Evolutionary conservation across 2,888 invertebrate species (phyloP), one percentile per base, ranked within the genome.

Genomic region (Hedya salicella): DNA sequence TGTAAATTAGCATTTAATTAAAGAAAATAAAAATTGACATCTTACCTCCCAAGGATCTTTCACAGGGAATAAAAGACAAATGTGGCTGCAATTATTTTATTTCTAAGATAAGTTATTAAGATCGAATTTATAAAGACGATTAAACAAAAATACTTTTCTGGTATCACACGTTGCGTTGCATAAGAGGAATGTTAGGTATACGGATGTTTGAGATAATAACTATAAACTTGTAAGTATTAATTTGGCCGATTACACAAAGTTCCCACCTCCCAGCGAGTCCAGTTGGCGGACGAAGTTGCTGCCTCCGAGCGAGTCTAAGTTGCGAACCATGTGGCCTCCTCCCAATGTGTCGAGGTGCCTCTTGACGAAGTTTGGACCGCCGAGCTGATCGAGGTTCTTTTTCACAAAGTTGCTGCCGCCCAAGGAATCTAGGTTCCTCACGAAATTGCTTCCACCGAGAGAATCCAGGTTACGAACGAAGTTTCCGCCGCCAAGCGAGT

Each of bases 221-320:
- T 40, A 19, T 54, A 17, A 53, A 48, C 32, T 42, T 57, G 16
- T 17, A 14, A 17, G 19, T 49, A 57, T 54, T 46, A 46, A 54
- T 54, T 61, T 49, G 61, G 48, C 66, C 48, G 60, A 49, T 83
- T 79, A 87, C 53, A 89, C 82, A 62, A 91, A 78, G 78, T 91
- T 91, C 21, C 83, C 85, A 6, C 89, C 91, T 50, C 89, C 90
- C 21, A 91, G 75, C 39, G 86, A 78, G 69, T 89, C 85, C 21
- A 89, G 73, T 69, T 88, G 78, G 54, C 92, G 84, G 6, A 92
- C 86, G 17, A 93, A 84, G 78, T 93, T 93, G 16, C 90, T 91
- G 0, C 93, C 93, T 2, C 93, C 93, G 4, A 93, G 80, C 1
- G 91, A 86, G 72, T 93, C 93, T 53, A 93, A 75, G 70, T 86